phyloP scores from a whole-genome alignment of 2,113 vertebrate genomes.

The Pteruthius melanotis region DNA sequence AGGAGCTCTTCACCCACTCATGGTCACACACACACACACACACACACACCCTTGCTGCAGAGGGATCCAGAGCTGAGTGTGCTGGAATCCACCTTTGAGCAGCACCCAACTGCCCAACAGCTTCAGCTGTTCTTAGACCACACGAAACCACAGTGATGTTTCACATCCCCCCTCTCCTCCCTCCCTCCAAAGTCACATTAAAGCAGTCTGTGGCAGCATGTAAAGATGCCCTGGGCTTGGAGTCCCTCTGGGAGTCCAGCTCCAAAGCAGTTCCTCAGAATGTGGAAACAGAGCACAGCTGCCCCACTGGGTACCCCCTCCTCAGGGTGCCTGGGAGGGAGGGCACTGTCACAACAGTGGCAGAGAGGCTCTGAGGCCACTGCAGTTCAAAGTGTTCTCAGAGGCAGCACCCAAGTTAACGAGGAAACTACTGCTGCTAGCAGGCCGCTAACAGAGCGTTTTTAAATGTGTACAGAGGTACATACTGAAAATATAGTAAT shows the following conservation, averaged over 20 bases:
- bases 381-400: fast-evolving
- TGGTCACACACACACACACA: neutral
- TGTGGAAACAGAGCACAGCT: fast-evolving
- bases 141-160: neutral
- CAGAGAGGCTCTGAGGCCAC: fast-evolving
- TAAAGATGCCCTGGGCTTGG: no score
- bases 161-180: no score
- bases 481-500: neutral
- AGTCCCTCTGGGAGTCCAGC: neutral
- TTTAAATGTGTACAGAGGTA: neutral
- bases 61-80: neutral
- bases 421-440: neutral
- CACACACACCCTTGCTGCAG: no score
- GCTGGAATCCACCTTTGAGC: fast-evolving
- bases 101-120: neutral
- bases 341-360: fast-evolving
- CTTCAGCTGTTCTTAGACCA: neutral
- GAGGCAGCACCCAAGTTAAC: neutral
- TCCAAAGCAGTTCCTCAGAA: neutral
- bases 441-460: fast-evolving
- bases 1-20: neutral
- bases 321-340: fast-evolving
- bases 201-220: neutral
- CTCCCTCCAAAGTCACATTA: neutral
- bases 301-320: fast-evolving